phyloP scores from a whole-genome alignment of 2,888 invertebrate genomes.

The Drosophila peninsularis region DNA sequence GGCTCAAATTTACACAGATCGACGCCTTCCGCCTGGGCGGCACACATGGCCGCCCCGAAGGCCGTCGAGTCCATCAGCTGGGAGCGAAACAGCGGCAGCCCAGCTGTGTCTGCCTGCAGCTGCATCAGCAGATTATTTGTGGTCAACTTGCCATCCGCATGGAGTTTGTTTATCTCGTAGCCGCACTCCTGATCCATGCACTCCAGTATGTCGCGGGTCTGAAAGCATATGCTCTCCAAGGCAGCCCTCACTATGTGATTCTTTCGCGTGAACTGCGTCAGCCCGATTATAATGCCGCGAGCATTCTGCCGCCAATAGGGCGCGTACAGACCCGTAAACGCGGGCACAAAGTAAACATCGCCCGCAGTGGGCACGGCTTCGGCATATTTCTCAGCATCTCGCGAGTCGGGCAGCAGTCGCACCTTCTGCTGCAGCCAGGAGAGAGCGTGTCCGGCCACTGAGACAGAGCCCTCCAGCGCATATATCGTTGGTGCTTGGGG shows the following conservation, averaged over 20 bases:
- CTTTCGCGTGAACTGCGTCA: constrained; percentile 96
- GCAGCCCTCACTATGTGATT: constrained; percentile 97
- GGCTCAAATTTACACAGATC: constrained; percentile 89
- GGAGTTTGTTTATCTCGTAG: constrained; percentile 91
- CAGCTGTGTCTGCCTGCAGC: constrained; percentile 96
- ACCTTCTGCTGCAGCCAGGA: constrained; percentile 97
- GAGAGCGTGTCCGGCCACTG: constrained; percentile 95
- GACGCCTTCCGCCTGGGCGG: constrained; percentile 91
- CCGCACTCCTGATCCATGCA: constrained; percentile 97
- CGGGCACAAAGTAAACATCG: constrained; percentile 99
- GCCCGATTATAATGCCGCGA: constrained; percentile 94
- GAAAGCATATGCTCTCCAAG: constrained; percentile 97
- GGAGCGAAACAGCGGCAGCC: constrained; percentile 95
- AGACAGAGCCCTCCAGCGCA: constrained; percentile 98
- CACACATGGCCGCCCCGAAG: constrained; percentile 96
- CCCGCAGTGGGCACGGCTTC: constrained; percentile 93
- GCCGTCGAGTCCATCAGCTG: constrained; percentile 95
- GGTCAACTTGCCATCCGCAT: constrained; percentile 97
- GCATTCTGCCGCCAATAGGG: constrained; percentile 99
- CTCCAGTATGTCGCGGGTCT: constrained; percentile 96
- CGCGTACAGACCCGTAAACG: constrained; percentile 98
- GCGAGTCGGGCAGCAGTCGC: constrained; percentile 91
- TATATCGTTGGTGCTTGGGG: constrained; percentile 92
- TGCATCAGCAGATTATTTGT: constrained; percentile 96
- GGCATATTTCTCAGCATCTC: constrained; percentile 90